Base-by-base conservation (phyloP, 1,140 invertebrate genomes). In the Littorina saxatilis region DNA sequence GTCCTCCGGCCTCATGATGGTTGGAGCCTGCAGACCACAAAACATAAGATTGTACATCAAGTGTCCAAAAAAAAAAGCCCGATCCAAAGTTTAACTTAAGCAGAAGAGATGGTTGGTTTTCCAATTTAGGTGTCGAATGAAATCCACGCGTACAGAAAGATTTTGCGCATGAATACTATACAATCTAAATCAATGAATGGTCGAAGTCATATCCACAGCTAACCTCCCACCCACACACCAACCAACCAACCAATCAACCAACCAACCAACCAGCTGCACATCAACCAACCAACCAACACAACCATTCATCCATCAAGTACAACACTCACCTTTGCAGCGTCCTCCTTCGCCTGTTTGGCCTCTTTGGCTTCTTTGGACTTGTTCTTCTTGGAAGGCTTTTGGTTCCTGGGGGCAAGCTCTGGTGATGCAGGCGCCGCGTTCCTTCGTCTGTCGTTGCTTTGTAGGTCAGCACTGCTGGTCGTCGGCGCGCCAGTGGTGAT, bases 1-100 rank as follows among this genome's bases (percentile, higher is more conserved):
- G 55, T 79, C 61, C 43, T 78, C 75, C 20, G 81, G 76, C 9
- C 76, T 78, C 76, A 78, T 40, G 0, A 63, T n/a, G 43, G 58
- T 35, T 43, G 76, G 76, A 40, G 55, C 76, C 76, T 79, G 72
- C 15, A 50, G 27, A n/a, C 40, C 17, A 9, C 29, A 52, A 66
- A 35, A 35, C n/a, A n/a, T n/a, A n/a, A n/a, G n/a, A n/a, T n/a
- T n/a, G n/a, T n/a, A n/a, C n/a, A n/a, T n/a, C n/a, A n/a, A n/a
- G n/a, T n/a, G n/a, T n/a, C n/a, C n/a, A n/a, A n/a, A n/a, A n/a
- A n/a, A n/a, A n/a, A n/a, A n/a, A n/a, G n/a, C n/a, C n/a, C n/a
- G n/a, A n/a, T n/a, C n/a, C n/a, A n/a, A n/a, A n/a, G n/a, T n/a
- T n/a, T n/a, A n/a, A n/a, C n/a, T n/a, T n/a, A n/a, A n/a, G n/a